Conservation (phyloP, 2,113 vertebrate species). For the Pogona vitticeps region DNA sequence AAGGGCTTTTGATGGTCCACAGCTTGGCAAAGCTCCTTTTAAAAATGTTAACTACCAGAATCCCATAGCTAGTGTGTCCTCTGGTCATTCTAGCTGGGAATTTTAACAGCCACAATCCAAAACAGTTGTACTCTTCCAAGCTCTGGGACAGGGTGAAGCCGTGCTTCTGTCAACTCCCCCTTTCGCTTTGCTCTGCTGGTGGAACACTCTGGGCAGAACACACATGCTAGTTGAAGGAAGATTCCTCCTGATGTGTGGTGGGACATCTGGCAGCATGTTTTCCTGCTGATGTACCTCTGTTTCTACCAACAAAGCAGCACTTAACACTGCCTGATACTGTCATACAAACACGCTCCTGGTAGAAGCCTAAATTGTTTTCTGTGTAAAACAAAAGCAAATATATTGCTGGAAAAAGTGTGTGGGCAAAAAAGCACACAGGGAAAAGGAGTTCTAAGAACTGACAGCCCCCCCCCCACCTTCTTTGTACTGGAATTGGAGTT, state of each 20-base stretch:
- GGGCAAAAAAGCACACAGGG: not conserved
- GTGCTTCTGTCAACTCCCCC: not conserved
- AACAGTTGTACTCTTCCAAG: too few species aligned
- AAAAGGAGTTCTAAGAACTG: not conserved
- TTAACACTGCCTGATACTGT: not conserved
- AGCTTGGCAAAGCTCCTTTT: too few species aligned
- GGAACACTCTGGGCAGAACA: too few species aligned
- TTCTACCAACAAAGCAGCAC: not conserved
- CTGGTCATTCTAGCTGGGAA: too few species aligned
- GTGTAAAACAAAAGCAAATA: not conserved
- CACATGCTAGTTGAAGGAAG: not conserved
- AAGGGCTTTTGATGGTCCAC: not conserved
- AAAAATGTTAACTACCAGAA: too few species aligned
- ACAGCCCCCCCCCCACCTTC: not conserved
- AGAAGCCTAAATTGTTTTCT: not conserved
- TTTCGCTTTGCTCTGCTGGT: not conserved
- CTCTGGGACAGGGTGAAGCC: too few species aligned
- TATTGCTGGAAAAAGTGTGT: not conserved
- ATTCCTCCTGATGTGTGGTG: not conserved
- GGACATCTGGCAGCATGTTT: too few species aligned
- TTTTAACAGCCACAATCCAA: too few species aligned
- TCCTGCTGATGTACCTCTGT: too few species aligned
- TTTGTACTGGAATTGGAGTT: not conserved
- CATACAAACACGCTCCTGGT: not conserved
- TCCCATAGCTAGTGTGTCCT: too few species aligned